Conservation (phyloP, 2,113 vertebrate species). For the Diphyllodes magnificus region DNA sequence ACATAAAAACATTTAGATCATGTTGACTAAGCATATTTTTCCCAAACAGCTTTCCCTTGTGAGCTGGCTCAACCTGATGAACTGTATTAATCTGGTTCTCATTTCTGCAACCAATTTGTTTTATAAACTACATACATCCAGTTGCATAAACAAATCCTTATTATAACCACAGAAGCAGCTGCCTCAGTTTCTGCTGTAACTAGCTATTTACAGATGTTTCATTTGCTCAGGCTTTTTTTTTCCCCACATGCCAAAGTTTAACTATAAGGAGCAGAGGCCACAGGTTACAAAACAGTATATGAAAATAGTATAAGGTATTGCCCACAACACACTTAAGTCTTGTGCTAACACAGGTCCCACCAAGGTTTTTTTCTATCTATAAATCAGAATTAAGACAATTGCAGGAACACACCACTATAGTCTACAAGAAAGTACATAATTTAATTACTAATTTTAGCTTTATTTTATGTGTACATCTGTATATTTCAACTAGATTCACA, state of each 20-base stretch:
- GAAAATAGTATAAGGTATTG: background rate
- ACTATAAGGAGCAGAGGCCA: background rate
- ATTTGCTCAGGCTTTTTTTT: background rate
- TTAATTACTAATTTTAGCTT: background rate
- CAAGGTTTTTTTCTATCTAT: background rate
- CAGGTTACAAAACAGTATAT: background rate
- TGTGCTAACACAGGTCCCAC: background rate
- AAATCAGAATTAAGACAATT: background rate
- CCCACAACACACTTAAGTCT: background rate
- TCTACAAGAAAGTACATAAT: background rate
- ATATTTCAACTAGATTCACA: background rate
- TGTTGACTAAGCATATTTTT: background rate
- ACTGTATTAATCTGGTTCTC: background rate
- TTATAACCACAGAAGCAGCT: background rate
- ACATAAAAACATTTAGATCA: background rate
- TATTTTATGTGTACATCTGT: slow-evolving; percentile 1
- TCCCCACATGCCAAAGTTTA: background rate
- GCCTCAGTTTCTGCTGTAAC: background rate
- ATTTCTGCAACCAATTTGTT: background rate
- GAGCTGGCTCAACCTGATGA: background rate
- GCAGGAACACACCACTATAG: background rate
- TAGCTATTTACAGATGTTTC: background rate
- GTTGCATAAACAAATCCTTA: background rate
- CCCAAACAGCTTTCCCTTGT: background rate
- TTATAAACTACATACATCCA: background rate